These are phyloP conservation scores for Oreohelix idahoensis DNA, from an alignment of 1,140 invertebrate species.

Conservation along the genomic window DNA sequence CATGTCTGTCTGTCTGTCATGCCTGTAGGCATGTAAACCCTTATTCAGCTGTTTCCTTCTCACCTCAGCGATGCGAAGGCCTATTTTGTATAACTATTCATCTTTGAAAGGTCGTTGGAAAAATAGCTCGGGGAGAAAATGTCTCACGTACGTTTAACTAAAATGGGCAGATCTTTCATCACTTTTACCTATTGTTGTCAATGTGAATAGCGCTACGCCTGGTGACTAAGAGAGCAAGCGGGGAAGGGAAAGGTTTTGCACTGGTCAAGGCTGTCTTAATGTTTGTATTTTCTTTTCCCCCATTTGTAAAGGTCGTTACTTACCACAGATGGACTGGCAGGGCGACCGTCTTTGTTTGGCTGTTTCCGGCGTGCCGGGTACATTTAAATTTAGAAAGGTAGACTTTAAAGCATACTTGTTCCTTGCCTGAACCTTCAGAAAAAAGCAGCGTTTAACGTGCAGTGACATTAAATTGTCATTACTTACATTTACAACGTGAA, in stretches of 20 bases:
- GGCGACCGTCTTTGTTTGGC: neutral
- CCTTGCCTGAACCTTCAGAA: too few species aligned
- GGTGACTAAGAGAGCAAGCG: neutral
- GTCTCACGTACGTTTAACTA: neutral
- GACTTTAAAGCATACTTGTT: too few species aligned
- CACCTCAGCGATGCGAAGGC: too few species aligned
- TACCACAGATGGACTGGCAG: neutral
- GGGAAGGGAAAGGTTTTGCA: neutral
- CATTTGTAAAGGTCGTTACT: neutral
- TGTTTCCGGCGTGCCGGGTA: neutral
- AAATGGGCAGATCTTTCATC: neutral
- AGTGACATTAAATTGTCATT: too few species aligned
- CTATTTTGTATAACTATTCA: neutral
- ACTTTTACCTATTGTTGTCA: conserved; percentile 2
- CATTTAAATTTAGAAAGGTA: too few species aligned
- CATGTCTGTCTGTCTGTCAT: too few species aligned
- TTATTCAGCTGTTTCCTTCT: too few species aligned
- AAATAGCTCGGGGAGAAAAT: neutral
- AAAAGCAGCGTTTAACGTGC: too few species aligned
- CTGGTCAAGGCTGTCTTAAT: neutral
- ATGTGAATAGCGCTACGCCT: neutral
- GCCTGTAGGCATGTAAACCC: too few species aligned
- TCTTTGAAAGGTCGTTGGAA: neutral
- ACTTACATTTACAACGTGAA: too few species aligned
- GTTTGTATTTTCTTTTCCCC: neutral